A percentile compares a stretch with the other conserved stretches of the same genome.
These are phyloP conservation scores for Hirundo rustica DNA, from an alignment of 2,797 vertebrate species.

Conservation along the genomic window DNA sequence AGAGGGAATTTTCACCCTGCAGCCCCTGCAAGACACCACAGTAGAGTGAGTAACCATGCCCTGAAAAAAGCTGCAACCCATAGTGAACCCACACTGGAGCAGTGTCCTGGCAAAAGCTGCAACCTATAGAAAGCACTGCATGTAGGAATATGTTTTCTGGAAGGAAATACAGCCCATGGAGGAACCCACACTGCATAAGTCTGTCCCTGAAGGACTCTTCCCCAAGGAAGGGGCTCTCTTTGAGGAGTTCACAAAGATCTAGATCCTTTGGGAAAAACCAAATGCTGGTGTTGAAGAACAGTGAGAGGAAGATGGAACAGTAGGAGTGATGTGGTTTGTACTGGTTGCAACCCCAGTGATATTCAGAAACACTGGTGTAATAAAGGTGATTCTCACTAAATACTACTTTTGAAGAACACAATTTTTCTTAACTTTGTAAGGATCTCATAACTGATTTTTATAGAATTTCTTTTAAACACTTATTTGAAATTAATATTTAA, in stretches of 20 bases:
- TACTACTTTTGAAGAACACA: background rate
- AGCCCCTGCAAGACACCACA: background rate
- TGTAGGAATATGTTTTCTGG: background rate
- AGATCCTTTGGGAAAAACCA: background rate
- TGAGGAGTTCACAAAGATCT: background rate
- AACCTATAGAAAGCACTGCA: accelerated
- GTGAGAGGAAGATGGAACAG: background rate
- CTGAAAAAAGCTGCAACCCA: background rate
- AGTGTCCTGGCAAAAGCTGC: background rate
- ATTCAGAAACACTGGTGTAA: background rate
- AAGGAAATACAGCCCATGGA: accelerated
- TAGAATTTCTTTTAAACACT: background rate
- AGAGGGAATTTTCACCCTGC: background rate
- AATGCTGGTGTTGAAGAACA: background rate
- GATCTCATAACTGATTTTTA: background rate
- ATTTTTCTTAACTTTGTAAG: background rate
- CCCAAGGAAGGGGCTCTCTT: background rate
- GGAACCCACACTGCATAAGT: background rate
- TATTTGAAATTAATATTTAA: constrained; percentile 39
- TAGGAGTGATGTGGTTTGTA: background rate
- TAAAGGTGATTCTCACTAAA: background rate
- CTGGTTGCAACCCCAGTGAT: background rate
- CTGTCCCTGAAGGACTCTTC: background rate
- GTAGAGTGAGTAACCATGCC: accelerated
- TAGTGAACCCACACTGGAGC: background rate